Percentiles rank a stretch among this genome's conserved stretches.
These are phyloP conservation scores for Cyanoramphus novaezelandiae DNA, from an alignment of 2,113 vertebrate genomes.

Conservation along the genomic window DNA sequence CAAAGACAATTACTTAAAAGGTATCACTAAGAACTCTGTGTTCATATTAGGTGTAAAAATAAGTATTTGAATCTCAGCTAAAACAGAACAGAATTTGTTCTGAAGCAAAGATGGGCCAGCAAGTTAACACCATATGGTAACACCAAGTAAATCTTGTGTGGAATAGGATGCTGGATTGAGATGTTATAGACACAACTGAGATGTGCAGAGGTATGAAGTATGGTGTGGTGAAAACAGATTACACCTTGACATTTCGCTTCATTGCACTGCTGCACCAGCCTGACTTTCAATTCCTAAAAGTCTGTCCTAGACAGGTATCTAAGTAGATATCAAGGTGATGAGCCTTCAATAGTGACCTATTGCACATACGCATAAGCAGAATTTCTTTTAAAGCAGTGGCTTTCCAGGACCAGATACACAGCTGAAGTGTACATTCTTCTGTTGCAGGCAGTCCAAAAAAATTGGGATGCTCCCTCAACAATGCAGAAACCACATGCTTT, in stretches of 20 bases:
- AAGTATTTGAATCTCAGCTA: background rate
- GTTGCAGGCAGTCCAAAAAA: background rate
- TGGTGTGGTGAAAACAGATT: background rate
- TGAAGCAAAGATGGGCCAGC: background rate
- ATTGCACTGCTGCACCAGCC: background rate
- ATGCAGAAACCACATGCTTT: background rate
- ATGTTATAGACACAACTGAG: background rate
- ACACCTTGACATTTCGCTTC: background rate
- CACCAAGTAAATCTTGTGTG: background rate
- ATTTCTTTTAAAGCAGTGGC: background rate
- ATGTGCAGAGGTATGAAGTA: background rate
- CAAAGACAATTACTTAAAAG: background rate
- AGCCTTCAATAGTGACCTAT: background rate
- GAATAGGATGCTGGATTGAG: background rate
- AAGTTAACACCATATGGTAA: background rate
- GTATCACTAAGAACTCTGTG: background rate
- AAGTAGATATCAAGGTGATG: background rate
- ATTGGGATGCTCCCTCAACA: background rate
- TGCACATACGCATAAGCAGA: background rate
- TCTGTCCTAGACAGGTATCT: background rate
- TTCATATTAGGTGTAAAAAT: background rate
- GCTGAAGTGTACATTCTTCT: background rate
- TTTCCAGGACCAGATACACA: background rate
- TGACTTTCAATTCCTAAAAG: background rate
- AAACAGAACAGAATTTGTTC: background rate